Base-by-base conservation (phyloP, 1,140 invertebrate genomes). In the Theocolax elegans region DNA sequence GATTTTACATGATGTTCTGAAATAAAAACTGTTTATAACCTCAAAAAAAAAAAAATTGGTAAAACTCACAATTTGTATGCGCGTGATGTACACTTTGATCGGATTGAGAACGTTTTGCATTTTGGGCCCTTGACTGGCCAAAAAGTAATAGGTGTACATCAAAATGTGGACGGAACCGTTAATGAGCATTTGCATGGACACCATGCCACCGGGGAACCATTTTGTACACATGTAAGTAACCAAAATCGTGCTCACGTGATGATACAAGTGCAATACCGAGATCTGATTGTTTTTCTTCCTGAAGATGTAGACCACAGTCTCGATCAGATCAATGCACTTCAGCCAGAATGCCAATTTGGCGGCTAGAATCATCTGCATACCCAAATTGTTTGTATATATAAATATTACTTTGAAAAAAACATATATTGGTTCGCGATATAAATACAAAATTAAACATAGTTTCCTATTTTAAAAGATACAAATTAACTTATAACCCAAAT, bases 221-320 rank as follows among this genome's bases (percentile, higher is more conserved):
- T 89, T 92, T 7, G 88, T 82, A 4, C 85, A 91, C 19, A 90
- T 86, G 91, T 91, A 93, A 76, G 89, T 88, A 2, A 92, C 80
- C 3, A 86, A 58, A 40, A 90, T 77, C 58, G 90, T 89, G 59
- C 88, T 89, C 44, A 87, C 80, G 74, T 93, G 91, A 82, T 92
- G 91, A 70, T 92, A 92, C 1, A 92, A 78, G 72, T 93, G 91
- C 4, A 93, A 83, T 74, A 88, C 89, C 1, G 90, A 89, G 6
- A 91, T 87, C 81, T 93, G 92, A 19, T 87, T 88, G 17, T 88
- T 80, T 77, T 91, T 92, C 79, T 92, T 92, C 31, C 91, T 83
- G 29, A 92, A 75, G 15, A 91, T 81, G 76, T 92, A 92, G 77
- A 92, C 89, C 79, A 89, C 23, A 1, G 84, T 86, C 68, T 86